These are phyloP conservation scores for Ctena decussata DNA, from an alignment of 2,888 invertebrate species.

Conservation along the genomic window DNA sequence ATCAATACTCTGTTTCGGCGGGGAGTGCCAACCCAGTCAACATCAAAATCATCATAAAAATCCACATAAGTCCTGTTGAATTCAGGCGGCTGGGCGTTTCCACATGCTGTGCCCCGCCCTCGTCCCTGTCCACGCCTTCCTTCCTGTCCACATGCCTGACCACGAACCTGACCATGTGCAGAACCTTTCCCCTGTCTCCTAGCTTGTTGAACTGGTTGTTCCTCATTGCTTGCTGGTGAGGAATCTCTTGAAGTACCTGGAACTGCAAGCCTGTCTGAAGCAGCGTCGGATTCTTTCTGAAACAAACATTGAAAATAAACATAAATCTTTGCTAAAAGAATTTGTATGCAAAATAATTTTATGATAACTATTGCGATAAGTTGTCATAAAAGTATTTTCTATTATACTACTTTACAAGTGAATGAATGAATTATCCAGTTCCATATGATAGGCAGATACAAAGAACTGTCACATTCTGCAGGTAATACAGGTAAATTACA, in stretches of 20 bases:
- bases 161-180: background rate
- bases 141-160: background rate
- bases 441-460: too few species aligned
- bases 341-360: too few species aligned
- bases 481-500: too few species aligned
- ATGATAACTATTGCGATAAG: too few species aligned
- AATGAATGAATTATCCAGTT: too few species aligned
- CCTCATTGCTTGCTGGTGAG: background rate
- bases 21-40: background rate
- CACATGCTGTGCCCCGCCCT: background rate
- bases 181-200: background rate
- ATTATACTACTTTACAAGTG: too few species aligned
- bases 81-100: background rate
- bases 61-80: background rate
- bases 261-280: background rate
- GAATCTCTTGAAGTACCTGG: background rate
- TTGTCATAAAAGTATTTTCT: too few species aligned
- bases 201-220: background rate
- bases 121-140: background rate
- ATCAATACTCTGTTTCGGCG: conserved; percentile 1
- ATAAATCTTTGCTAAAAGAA: background rate
- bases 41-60: background rate
- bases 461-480: too few species aligned
- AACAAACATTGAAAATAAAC: background rate
- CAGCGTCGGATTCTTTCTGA: background rate